These are phyloP conservation scores for Lutjanus campechanus DNA, from an alignment of 2,797 vertebrate genomes.

Conservation along the genomic window DNA sequence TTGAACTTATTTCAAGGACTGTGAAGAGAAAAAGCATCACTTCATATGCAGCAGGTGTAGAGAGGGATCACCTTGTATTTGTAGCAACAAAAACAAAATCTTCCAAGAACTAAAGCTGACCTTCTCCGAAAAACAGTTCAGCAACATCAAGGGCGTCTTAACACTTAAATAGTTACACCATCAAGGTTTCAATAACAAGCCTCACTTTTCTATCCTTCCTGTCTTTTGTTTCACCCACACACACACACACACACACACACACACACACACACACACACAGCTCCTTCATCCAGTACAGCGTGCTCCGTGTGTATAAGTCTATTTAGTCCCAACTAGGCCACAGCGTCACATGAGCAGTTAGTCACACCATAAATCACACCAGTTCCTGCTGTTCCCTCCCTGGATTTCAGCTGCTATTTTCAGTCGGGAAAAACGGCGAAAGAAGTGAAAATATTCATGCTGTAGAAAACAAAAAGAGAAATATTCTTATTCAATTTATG, in stretches of 20 bases:
- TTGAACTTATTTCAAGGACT: not conserved
- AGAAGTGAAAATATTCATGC: slow-evolving; percentile 49
- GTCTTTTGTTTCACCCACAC: slow-evolving; percentile 16
- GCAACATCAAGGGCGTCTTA: not conserved
- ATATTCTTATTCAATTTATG: slow-evolving; percentile 59
- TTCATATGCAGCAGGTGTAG: not conserved
- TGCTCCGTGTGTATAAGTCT: slow-evolving; percentile 45
- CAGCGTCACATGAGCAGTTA: slow-evolving; percentile 67
- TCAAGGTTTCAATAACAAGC: slow-evolving; percentile 6
- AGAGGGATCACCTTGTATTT: slow-evolving; percentile 1
- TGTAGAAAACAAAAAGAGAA: slow-evolving; percentile 32
- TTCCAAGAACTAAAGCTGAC: not conserved
- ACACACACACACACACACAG: slow-evolving; percentile 16
- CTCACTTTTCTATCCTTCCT: not conserved
- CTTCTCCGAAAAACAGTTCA: not conserved
- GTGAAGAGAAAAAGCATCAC: not conserved
- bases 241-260: slow-evolving; percentile 15
- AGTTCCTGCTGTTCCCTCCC: slow-evolving; percentile 55
- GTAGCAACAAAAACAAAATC: not conserved
- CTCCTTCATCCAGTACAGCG: slow-evolving; percentile 24
- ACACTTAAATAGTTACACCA: slow-evolving; percentile 2
- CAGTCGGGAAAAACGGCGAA: slow-evolving; percentile 9
- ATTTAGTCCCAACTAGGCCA: slow-evolving; percentile 75
- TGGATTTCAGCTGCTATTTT: slow-evolving; percentile 71
- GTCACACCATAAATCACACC: slow-evolving; percentile 74